Evolutionary conservation across 2,797 vertebrate species (phyloP), one percentile per base, ranked within the genome.

Genomic region (Numenius phaeopus): DNA sequence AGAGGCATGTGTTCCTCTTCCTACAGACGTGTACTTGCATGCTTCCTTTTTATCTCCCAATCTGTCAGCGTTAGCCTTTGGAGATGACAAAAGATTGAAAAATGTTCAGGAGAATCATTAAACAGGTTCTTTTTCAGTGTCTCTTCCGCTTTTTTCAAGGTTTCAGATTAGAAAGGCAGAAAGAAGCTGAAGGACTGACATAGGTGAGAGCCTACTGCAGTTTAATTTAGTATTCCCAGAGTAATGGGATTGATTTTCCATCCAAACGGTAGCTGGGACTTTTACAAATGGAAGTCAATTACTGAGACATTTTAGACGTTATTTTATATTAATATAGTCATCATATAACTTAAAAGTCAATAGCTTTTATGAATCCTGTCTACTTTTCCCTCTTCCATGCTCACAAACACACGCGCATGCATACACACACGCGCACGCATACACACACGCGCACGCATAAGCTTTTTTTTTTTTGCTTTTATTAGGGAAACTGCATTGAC

Each of bases 241-340:
- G 30, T 24, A 73, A 62, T 19, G 44, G 23, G 29, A 12, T 93
- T 89, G 84, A 66, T 94, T 94, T 92, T 85, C 81, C 62, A 50
- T 71, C 69, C 67, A 50, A 44, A 67, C 54, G 37, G 61, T 78
- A 94, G 81, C 88, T 90, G 93, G 47, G 91, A 72, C 88, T 96
- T 84, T 91, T 78, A 85, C 49, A 93, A 70, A 61, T 85, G 90
- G 92, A 96, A 96, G 94, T 92, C 92, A 94, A 20, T 82, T 85
- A 23, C n/a, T 30, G 55, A 86, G 86, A 72, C 17, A 14, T 61
- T 70, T 19, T 2, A 72, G 67, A 75, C 80, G 55, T 49, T 50
- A 2, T 85, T 81, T 69, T 34, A 3, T 71, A 52, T 82, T 83
- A 49, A 9, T 30, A 34, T 76, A 92, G 66, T 29, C 10, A 13